Evolutionary conservation across 2,113 vertebrate genomes (phyloP).

Genomic region (Donacobius atricapilla): DNA sequence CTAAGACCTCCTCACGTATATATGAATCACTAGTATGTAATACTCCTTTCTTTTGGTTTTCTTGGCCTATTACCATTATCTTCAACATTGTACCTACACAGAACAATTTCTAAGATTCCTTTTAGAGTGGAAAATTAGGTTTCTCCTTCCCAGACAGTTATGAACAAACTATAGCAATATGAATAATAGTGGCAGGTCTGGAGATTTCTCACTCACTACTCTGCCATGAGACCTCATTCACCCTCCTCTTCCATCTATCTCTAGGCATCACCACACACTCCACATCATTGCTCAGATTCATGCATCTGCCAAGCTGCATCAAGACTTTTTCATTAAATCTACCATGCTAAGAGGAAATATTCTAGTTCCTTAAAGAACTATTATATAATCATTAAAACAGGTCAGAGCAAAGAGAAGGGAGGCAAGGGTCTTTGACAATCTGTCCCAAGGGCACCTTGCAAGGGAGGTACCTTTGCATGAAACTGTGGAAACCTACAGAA

Average conservation of each 20-base stretch:
- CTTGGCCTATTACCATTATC: neutral
- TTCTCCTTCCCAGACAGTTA: neutral
- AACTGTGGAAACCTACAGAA: neutral
- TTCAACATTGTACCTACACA: neutral
- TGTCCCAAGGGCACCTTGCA: neutral
- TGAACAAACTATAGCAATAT: neutral
- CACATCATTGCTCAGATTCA: neutral
- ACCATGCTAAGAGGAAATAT: neutral
- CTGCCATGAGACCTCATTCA: neutral
- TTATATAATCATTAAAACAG: neutral
- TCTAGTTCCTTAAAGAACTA: neutral
- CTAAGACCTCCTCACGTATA: neutral
- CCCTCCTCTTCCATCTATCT: neutral
- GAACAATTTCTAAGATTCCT: neutral
- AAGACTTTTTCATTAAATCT: neutral
- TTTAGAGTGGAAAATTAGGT: neutral
- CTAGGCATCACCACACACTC: neutral
- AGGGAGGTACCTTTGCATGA: neutral
- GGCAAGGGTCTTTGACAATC: neutral
- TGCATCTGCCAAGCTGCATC: neutral
- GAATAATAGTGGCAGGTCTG: neutral
- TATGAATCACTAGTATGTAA: neutral
- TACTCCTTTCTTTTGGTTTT: neutral
- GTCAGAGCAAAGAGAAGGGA: neutral
- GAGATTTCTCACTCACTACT: neutral